phyloP scores from a whole-genome alignment of 2,113 vertebrate genomes.

The Arizona elegans region DNA sequence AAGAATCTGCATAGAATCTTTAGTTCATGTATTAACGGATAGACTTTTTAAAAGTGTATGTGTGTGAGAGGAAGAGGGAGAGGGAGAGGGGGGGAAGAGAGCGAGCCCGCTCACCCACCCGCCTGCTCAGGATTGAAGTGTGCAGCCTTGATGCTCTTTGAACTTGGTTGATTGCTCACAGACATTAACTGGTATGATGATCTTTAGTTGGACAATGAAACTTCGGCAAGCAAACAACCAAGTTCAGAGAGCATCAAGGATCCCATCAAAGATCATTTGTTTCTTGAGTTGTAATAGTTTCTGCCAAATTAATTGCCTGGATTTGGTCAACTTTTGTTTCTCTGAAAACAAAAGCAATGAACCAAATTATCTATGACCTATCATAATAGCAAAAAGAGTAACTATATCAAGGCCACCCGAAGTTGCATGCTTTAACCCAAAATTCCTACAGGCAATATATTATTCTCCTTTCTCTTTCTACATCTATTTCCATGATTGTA shows the following conservation, averaged over 20 bases:
- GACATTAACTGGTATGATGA: not conserved
- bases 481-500: not conserved
- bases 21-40: conserved; percentile 50
- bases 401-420: conserved; percentile 29
- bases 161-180: not conserved
- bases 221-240: not conserved
- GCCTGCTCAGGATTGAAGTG: not conserved
- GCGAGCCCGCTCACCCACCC: too few species aligned
- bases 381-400: conserved; percentile 59
- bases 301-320: conserved; percentile 68
- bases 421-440: conserved; percentile 55
- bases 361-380: conserved; percentile 45
- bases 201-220: not conserved
- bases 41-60: conserved; percentile 28
- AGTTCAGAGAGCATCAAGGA: not conserved
- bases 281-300: conserved; percentile 53
- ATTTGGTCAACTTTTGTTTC: conserved; percentile 38
- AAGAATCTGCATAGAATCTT: conserved; percentile 36
- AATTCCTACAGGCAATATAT: conserved; percentile 29
- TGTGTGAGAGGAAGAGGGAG: too few species aligned
- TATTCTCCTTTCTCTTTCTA: not conserved
- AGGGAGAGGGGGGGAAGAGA: too few species aligned
- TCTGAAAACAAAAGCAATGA: not conserved
- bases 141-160: not conserved
- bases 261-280: not conserved